Base-by-base conservation (phyloP, 92 coral and sea anemone species). In the Pocillopora meandrina region DNA sequence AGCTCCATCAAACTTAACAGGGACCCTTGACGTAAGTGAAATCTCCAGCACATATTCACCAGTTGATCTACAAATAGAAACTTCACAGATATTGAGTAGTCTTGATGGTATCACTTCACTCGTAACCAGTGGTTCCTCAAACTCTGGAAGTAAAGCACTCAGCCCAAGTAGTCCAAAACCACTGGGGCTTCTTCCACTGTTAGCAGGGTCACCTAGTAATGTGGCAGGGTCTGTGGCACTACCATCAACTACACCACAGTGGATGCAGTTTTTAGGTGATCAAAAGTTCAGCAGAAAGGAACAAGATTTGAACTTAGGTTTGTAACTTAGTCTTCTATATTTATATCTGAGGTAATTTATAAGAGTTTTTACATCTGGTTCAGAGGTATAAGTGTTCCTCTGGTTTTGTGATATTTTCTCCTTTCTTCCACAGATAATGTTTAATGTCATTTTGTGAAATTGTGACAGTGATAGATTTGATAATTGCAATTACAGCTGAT, bases 201-300 rank as follows among this genome's bases (percentile, higher is more conserved):
- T 83, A 36, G 10, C 62, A 57, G 80, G 80, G 71, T 20, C 74
- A 65, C 72, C 79, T 1, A 61, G 21, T 1, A 62, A 42, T 2
- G 62, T 19, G 2, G 63, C 10, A 2, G 80, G 72, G 19, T 55
- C 72, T 5, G 65, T 74, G 1, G 35, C 61, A n/a, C 33, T 21
- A 10, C 16, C 80, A 72, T 61, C 79, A 74, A 72, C 86, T 0
- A 5, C 10, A 1, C 80, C 86, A 62, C 86, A 63, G 14, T 83
- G 86, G 86, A 83, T 74, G 78, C 86, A 83, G 21, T 55, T 72
- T 5, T 62, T 83, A 49, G 21, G 61, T 15, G 63, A 47, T 9
- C 73, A 74, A 73, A 63, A 70, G 35, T 55, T 77, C 19, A 21
- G 49, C 49, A 15, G 10, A 49, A 62, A 71, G 55, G 20, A 12